phyloP scores from a whole-genome alignment of 2,797 vertebrate species.

The Gouania willdenowi region DNA sequence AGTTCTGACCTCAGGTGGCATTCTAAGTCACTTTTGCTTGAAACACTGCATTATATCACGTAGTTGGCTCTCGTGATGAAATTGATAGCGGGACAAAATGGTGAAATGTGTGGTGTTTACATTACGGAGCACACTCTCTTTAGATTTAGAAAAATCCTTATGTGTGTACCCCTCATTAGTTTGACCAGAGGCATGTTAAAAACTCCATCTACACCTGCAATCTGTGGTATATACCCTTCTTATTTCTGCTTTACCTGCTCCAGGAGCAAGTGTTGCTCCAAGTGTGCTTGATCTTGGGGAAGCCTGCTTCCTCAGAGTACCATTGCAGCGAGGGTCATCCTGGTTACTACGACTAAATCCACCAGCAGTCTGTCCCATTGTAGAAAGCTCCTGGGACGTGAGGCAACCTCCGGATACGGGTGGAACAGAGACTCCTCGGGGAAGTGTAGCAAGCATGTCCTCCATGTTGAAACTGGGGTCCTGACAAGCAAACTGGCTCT shows the following conservation, averaged over 20 bases:
- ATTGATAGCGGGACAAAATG: too few species aligned
- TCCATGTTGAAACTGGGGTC: conserved; percentile 75
- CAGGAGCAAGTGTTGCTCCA: conserved; percentile 38
- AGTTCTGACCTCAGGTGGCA: too few species aligned
- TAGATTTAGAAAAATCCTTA: too few species aligned
- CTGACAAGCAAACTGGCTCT: conserved; percentile 76
- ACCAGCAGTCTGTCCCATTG: conserved; percentile 70
- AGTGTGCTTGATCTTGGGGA: conserved; percentile 63
- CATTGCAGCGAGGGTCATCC: conserved; percentile 91
- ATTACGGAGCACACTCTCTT: too few species aligned
- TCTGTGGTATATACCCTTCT: too few species aligned
- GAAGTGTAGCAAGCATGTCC: conserved; percentile 79
- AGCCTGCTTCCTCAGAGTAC: conserved; percentile 86
- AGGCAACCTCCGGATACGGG: conserved; percentile 71
- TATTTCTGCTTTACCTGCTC: conserved; percentile 52
- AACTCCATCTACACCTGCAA: too few species aligned
- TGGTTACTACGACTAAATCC: conserved; percentile 61
- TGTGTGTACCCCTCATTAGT: too few species aligned
- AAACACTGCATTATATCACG: too few species aligned
- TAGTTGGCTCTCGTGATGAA: too few species aligned
- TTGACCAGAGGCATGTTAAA: too few species aligned
- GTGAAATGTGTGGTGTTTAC: too few species aligned
- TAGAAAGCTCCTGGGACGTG: conserved; percentile 77
- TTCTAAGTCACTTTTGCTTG: too few species aligned
- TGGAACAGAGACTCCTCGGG: conserved; percentile 74